Base-by-base conservation (phyloP, 2,888 invertebrate genomes). In the Thecophora atra region DNA sequence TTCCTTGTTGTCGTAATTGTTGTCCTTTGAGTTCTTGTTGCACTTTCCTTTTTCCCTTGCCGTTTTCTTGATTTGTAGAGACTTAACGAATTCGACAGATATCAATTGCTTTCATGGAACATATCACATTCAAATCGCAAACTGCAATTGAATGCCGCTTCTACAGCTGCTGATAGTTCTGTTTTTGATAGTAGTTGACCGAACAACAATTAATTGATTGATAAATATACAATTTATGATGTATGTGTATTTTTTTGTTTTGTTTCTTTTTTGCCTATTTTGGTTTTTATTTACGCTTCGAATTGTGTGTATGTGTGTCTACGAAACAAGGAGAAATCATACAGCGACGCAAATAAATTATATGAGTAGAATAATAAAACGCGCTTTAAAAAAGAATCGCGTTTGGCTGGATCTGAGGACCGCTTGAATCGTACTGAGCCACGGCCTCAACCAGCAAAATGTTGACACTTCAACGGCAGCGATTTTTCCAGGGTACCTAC, bases 361-460 rank as follows among this genome's bases (percentile, higher is more conserved):
- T 85, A 85, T 85, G 85, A 85, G 85, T 86, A 85, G 85, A 85
- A 85, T 86, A 86, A 86, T 83, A 84, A 85, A 86, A 85, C 86
- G 86, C 85, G 86, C 85, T 83, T 85, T 37, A 37, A 83, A 86
- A 84, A 83, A 85, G 84, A 84, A 82, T 83, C 85, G 86, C 85
- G 85, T 85, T 83, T 85, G 84, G 84, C 85, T 86, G 82, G 82
- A 85, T 85, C 85, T 83, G 83, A 85, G 84, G 86, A 85, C 85
- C 83, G 86, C 84, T 84, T 84, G 83, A 86, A 85, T 85, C 83
- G 84, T 85, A 85, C 85, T 85, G 84, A 84, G 72, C 72, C 74
- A 71, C 74, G 74, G 74, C 73, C 79, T 73, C 80, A 82, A 81
- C 79, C 78, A 78, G 79, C 78, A 78, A 81, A 81, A 78, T 81